Conservation (phyloP, 1,140 invertebrate genomes). For the Drosophila kurseongensis region DNA sequence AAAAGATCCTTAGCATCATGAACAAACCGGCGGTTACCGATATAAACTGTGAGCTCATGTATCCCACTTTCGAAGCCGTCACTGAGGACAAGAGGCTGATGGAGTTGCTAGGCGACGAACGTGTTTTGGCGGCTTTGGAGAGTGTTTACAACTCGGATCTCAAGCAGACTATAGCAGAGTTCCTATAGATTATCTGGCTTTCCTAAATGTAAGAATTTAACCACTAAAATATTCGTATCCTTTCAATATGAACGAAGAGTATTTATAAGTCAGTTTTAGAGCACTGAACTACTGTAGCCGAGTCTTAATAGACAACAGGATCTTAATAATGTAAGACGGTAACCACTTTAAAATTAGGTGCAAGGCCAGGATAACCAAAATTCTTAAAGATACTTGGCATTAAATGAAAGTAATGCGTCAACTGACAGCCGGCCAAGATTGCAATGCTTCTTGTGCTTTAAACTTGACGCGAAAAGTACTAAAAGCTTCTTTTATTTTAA, state of each 20-base stretch:
- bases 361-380: no score
- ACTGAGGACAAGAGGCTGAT: slow-evolving; percentile 59
- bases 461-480: no score
- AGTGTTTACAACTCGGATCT: slow-evolving; percentile 59
- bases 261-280: slow-evolving; percentile 7
- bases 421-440: no score
- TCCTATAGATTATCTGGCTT: slow-evolving; percentile 41
- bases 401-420: no score
- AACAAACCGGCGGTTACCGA: slow-evolving; percentile 86
- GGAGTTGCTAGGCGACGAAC: slow-evolving; percentile 86
- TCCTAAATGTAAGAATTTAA: slow-evolving; percentile 15
- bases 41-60: slow-evolving; percentile 51
- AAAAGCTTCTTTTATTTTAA: no score
- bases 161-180: slow-evolving; percentile 34
- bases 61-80: slow-evolving; percentile 53
- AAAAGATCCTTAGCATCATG: slow-evolving; percentile 93
- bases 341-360: neutral
- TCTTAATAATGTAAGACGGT: slow-evolving; percentile 32
- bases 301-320: slow-evolving; percentile 39
- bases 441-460: no score
- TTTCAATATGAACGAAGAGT: neutral
- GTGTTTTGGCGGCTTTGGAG: slow-evolving; percentile 91
- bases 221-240: neutral
- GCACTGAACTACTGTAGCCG: slow-evolving; percentile 25
- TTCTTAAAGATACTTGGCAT: no score